Conservation (phyloP, 2,888 invertebrate species). For the Carcina quercana region DNA sequence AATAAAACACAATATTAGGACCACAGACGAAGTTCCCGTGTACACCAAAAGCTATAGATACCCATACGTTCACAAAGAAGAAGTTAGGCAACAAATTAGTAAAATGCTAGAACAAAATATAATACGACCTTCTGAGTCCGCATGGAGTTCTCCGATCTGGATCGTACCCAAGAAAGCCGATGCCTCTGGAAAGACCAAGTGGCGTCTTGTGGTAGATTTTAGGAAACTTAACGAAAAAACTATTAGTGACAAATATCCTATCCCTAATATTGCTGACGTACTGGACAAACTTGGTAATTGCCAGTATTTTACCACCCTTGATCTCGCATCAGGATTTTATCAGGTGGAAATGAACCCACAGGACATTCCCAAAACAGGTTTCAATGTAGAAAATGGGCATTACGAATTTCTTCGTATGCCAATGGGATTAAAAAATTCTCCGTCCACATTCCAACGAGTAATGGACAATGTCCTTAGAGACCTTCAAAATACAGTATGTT, state of each 20-base stretch:
- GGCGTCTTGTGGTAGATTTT: conserved; percentile 6
- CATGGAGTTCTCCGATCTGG: conserved; percentile 12
- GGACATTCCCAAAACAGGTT: conserved; percentile 10
- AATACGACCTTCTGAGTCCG: conserved; percentile 8
- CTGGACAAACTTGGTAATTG: conserved; percentile 6
- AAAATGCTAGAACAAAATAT: conserved; percentile 10
- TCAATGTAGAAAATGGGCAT: conserved; percentile 8
- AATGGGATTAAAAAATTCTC: conserved; percentile 11
- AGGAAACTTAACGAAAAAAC: conserved; percentile 2
- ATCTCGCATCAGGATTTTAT: conserved; percentile 9
- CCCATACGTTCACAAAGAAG: conserved; percentile 14
- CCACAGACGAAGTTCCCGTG: conserved; percentile 2
- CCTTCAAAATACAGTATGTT: conserved; percentile 10
- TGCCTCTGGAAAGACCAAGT: conserved; percentile 8
- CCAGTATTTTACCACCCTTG: conserved; percentile 10
- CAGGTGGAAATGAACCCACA: conserved; percentile 8
- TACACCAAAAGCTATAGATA: conserved; percentile 10
- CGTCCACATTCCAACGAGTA: conserved; percentile 10
- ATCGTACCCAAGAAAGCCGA: no score
- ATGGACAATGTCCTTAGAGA: conserved; percentile 11
- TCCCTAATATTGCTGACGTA: conserved; percentile 9
- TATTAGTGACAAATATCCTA: conserved; percentile 7
- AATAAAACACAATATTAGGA: conserved; percentile 7
- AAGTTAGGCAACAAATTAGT: conserved; percentile 11
- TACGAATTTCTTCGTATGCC: conserved; percentile 11